These are phyloP conservation scores for Rotaria sp. DNA, from an alignment of 2,888 invertebrate species.

Conservation along the genomic window DNA sequence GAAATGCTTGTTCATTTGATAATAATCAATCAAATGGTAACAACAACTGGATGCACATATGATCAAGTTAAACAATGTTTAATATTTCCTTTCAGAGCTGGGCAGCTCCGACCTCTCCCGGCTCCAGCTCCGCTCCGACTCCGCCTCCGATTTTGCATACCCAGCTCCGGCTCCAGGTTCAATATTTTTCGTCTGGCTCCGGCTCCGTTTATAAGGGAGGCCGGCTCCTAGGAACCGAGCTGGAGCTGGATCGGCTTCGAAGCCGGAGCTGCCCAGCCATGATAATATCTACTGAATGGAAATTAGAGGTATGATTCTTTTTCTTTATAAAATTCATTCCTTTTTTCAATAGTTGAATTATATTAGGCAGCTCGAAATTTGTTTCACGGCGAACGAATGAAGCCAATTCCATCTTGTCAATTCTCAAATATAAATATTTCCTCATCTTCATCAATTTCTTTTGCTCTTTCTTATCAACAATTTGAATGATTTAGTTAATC, in stretches of 20 bases:
- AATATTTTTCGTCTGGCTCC: too few species aligned
- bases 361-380: constrained; percentile 6
- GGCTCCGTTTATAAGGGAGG: too few species aligned
- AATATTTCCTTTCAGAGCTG: too few species aligned
- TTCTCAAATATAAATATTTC: not conserved
- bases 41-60: constrained; percentile 82
- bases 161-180: too few species aligned
- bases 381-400: not conserved
- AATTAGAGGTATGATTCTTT: constrained; percentile 70
- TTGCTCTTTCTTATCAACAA: constrained; percentile 5
- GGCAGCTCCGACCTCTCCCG: too few species aligned
- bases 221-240: too few species aligned
- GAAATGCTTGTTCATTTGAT: constrained; percentile 73
- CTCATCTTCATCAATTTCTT: not conserved
- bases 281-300: constrained; percentile 87
- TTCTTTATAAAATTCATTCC: not conserved
- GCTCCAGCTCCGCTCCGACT: too few species aligned
- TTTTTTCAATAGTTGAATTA: too few species aligned
- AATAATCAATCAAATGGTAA: constrained; percentile 88
- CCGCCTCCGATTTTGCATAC: too few species aligned
- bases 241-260: too few species aligned
- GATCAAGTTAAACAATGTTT: constrained; percentile 82
- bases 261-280: too few species aligned
- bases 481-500: constrained; percentile 59
- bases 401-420: not conserved